Evolutionary conservation across 2,888 invertebrate species (phyloP), one percentile per base, ranked within the genome.

Genomic region (Drosophila atroscutellata): DNA sequence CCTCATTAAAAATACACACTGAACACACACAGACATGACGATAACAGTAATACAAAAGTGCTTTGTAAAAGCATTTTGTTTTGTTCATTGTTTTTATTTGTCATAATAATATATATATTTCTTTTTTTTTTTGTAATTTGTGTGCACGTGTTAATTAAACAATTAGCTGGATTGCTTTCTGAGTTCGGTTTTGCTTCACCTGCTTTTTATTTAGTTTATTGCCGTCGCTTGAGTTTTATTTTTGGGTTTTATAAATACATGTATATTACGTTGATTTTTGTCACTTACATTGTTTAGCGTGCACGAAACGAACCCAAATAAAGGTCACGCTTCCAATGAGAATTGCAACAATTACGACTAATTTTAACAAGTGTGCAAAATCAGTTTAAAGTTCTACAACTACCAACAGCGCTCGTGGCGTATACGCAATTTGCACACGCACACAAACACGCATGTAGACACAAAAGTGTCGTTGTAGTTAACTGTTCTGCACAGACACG

Each of bases 121-220:
- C 55, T 56, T 47, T 18, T 26, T 55, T 28, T 54, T 61, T 77
- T 69, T 65, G 63, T 66, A 75, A 74, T 81, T 83, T 78, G 72
- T 71, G 72, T 67, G 72, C 90, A 87, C 79, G 89, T 85, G 88
- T 75, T 85, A 85, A 85, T 89, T 71, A 82, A 70, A 83, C 80
- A 80, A 66, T 87, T 77, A 68, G 67, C 67, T 70, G 55, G 56
- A 55, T 61, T 57, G 13, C 20, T 63, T 86, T 75, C 71, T 71
- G 66, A 72, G 83, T 68, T 65, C 72, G 73, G 80, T 75, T 47
- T 13, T 34, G 8, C 57, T 62, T 49, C n/a, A 56, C 54, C 45
- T 30, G 15, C 7, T 54, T 42, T 20, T 69, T 52, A 6, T 55
- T 26, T 32, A 36, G 37, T 39, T 28, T 47, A 42, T 34, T 26